Evolutionary conservation across 2,888 invertebrate species (phyloP).

Genomic region (Drosophila tanythrix): DNA sequence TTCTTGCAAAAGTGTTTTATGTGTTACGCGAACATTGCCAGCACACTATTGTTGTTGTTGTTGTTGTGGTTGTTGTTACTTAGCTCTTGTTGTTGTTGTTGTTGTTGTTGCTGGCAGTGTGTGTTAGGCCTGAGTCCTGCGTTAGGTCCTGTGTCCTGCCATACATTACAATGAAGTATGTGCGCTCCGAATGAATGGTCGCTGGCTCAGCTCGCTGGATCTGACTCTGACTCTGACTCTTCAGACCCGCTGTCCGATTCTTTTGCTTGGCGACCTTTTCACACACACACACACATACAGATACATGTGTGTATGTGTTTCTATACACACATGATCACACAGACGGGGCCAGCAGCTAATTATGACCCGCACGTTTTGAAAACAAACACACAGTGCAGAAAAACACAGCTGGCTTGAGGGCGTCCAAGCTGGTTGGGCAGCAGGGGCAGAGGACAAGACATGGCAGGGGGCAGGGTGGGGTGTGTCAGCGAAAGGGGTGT

Average conservation of each 20-base stretch:
- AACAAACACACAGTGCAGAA: constrained; percentile 60
- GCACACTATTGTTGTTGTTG: constrained; percentile 17
- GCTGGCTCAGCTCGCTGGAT: constrained; percentile 30
- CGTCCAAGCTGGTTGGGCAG: background rate
- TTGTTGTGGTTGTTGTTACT: constrained; percentile 27
- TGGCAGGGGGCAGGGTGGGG: background rate
- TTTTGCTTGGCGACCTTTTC: constrained; percentile 74
- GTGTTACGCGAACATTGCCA: constrained; percentile 68
- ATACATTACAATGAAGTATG: constrained; percentile 80
- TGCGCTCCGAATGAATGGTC: constrained; percentile 68
- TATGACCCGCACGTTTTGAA: constrained; percentile 84
- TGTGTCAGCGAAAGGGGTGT: background rate
- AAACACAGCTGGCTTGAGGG: constrained; percentile 26
- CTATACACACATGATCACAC: constrained; percentile 50
- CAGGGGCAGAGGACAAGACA: background rate
- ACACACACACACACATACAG: constrained; percentile 8
- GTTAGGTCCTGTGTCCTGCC: constrained; percentile 52
- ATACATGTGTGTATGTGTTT: constrained; percentile 19
- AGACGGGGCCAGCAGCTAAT: constrained; percentile 81
- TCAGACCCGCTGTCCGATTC: constrained; percentile 49
- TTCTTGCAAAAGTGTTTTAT: constrained; percentile 64
- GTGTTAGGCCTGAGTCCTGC: constrained; percentile 51
- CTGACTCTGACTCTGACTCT: constrained; percentile 22
- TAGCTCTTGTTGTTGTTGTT: constrained; percentile 20
- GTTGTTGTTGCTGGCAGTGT: constrained; percentile 20